Percentiles rank a stretch among this genome's conserved stretches.
Evolutionary conservation across 2,797 vertebrate species (phyloP).

Genomic region (Myiothlypis chrysogaster): DNA sequence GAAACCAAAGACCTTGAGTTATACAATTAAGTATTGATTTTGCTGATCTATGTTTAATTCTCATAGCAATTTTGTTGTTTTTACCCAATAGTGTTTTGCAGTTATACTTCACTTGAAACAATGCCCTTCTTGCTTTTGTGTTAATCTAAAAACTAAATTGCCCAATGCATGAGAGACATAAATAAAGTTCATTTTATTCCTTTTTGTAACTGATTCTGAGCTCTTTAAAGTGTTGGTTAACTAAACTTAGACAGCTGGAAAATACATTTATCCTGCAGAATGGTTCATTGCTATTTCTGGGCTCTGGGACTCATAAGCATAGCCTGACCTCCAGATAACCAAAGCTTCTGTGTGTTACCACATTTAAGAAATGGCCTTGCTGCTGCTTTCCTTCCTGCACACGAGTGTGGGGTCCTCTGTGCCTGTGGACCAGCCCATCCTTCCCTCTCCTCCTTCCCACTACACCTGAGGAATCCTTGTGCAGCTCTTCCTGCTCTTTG

Average conservation of each 20-base stretch:
- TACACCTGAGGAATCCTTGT: neutral
- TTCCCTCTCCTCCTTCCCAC: neutral
- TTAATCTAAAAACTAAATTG: conserved; percentile 75
- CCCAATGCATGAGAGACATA: conserved; percentile 61
- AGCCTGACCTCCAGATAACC: neutral
- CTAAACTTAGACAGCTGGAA: conserved; percentile 51
- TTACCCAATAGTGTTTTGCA: conserved; percentile 55
- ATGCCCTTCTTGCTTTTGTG: conserved; percentile 48
- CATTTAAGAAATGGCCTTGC: neutral
- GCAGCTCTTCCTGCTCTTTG: neutral
- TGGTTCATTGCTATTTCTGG: neutral
- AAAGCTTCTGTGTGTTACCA: neutral
- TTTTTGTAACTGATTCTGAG: conserved; percentile 23
- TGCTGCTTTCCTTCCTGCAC: neutral
- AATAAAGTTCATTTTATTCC: conserved; percentile 65
- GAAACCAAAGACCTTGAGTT: conserved; percentile 71
- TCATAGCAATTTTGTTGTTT: conserved; percentile 67
- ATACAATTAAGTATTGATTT: conserved; percentile 80
- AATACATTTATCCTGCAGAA: conserved; percentile 48
- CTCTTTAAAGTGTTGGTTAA: conserved; percentile 58
- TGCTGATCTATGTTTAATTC: conserved; percentile 78
- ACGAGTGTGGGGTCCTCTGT: neutral
- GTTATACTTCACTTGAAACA: conserved; percentile 65
- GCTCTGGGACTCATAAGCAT: neutral
- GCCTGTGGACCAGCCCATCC: neutral